phyloP scores from a whole-genome alignment of 2,797 vertebrate genomes.

The Muscicapa striata region DNA sequence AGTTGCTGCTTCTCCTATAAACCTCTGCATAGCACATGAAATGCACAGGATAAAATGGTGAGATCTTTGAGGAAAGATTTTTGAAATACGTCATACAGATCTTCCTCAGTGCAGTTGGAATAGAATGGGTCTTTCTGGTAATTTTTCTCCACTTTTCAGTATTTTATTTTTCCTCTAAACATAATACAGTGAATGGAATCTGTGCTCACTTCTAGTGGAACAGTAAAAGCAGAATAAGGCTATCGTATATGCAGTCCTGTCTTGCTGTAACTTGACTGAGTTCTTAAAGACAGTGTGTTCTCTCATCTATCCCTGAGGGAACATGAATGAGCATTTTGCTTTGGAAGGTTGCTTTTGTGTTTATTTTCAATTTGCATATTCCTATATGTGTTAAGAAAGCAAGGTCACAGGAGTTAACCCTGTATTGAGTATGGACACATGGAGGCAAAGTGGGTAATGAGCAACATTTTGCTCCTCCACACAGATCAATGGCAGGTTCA shows the following conservation, averaged over 20 bases:
- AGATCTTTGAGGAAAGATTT: neutral
- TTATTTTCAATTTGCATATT: slow-evolving; percentile 28
- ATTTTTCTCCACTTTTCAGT: neutral
- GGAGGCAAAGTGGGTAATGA: neutral
- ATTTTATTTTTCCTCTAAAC: neutral
- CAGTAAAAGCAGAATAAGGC: neutral
- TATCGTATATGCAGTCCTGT: fast-evolving
- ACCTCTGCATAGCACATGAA: neutral
- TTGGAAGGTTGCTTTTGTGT: neutral
- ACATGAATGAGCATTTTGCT: neutral
- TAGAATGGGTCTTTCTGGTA: neutral
- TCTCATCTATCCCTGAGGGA: neutral
- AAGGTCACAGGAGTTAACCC: neutral
- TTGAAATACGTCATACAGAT: fast-evolving
- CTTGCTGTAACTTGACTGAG: neutral
- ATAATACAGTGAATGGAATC: neutral
- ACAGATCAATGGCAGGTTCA: neutral
- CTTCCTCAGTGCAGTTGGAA: neutral
- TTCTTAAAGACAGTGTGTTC: neutral
- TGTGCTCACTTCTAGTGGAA: neutral
- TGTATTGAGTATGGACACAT: neutral
- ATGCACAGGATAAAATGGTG: neutral
- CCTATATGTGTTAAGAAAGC: neutral
- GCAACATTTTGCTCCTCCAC: neutral
- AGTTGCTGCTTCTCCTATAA: neutral